Evolutionary conservation across 2,888 invertebrate species (phyloP), one percentile per base, ranked within the genome.

Genomic region (Eupelmus urozonus): DNA sequence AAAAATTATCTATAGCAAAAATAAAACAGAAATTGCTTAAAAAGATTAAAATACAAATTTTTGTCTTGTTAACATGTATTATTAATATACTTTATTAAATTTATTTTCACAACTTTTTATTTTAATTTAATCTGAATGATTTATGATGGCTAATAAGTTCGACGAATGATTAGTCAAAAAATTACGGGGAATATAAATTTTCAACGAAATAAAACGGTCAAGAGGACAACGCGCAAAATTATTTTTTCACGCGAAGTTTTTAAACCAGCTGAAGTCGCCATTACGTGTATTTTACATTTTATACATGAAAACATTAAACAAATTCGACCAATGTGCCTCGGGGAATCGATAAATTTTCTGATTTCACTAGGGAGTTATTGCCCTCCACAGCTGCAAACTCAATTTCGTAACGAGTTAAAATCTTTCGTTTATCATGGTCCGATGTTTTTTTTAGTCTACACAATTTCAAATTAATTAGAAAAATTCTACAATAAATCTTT

Each of bases 341-440:
- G 74, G 70, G 57, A 65, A 60, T 55, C 78, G 29, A 78, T 78
- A 78, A 74, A 74, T 78, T 78, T 70, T 53, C 65, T 40, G 51
- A 65, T 65, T 74, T 63, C 63, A 45, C 65, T 18, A 16, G 74
- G 53, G 70, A 78, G 16, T 78, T 78, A 78, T 78, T 66, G 65
- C 51, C 13, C 34, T 42, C n/a, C n/a, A n/a, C 73, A 51, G 18
- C 4, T 70, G 20, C 42, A 60, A 65, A 70, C 69, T 51, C 77
- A 51, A 65, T 59, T 51, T 45, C 27, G 59, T 53, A 70, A 78
- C 65, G 72, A 62, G 25, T 62, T 67, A 23, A 67, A 78, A 78
- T 78, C 55, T 72, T 76, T 42, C 29, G 55, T 62, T 67, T 45
- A 42, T 65, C 34, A 70, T 63, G 25, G 34, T 49, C 49, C 20